Evolutionary conservation across 2,797 vertebrate genomes (phyloP).

Genomic region (Thunnus albacares): DNA sequence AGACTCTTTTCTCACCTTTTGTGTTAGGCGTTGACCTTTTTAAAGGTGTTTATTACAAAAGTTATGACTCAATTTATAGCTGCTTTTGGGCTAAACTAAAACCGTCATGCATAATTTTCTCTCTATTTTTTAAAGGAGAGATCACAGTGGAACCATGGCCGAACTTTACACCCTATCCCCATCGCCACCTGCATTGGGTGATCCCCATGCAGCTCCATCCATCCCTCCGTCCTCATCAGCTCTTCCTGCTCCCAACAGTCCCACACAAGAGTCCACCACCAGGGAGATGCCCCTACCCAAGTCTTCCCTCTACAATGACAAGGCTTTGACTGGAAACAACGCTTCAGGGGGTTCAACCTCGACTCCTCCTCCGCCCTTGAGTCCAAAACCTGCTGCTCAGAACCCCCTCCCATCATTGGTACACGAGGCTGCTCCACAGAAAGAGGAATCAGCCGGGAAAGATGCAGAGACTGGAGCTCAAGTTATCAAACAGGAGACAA

Average conservation of each 20-base stretch:
- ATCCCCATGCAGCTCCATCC: slow-evolving; percentile 72
- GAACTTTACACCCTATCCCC: slow-evolving; percentile 83
- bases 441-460: slow-evolving; percentile 33
- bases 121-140: slow-evolving; percentile 60
- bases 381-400: slow-evolving; percentile 31
- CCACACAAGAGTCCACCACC: slow-evolving; percentile 60
- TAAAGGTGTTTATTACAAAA: neutral
- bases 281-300: slow-evolving; percentile 67
- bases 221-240: slow-evolving; percentile 64
- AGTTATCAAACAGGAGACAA: slow-evolving; percentile 19
- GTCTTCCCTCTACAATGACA: slow-evolving; percentile 81
- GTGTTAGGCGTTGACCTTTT: neutral
- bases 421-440: slow-evolving; percentile 35
- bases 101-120: slow-evolving; percentile 11
- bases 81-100: neutral
- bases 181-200: slow-evolving; percentile 78
- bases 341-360: slow-evolving; percentile 9
- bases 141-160: slow-evolving; percentile 81
- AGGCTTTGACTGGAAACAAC: slow-evolving; percentile 61
- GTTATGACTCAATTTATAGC: neutral
- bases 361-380: neutral
- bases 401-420: slow-evolving; percentile 15
- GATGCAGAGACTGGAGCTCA: slow-evolving; percentile 24
- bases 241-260: slow-evolving; percentile 47
- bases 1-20: neutral